Percentiles rank a stretch among this genome's conserved stretches.
phyloP scores from a whole-genome alignment of 2,888 invertebrate genomes.

The Cordylochernes scorpioides region DNA sequence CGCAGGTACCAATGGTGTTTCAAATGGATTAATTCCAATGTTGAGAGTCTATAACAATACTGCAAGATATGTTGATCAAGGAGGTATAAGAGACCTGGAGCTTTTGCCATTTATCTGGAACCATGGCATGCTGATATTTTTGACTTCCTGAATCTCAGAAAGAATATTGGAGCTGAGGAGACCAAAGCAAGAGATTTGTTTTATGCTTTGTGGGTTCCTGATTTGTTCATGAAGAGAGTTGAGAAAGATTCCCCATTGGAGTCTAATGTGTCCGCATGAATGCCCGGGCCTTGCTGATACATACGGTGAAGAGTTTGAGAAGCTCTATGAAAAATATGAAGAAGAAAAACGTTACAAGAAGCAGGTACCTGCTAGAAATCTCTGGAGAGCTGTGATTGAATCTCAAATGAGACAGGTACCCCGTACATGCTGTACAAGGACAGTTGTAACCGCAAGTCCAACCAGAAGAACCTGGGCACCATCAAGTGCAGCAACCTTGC shows the following conservation, averaged over 20 bases:
- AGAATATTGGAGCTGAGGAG: constrained; percentile 86
- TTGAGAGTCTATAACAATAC: constrained; percentile 80
- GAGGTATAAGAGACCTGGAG: constrained; percentile 86
- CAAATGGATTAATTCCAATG: constrained; percentile 89
- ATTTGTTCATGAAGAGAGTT: constrained; percentile 86
- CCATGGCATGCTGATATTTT: constrained; percentile 97
- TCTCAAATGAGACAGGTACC: constrained; percentile 92
- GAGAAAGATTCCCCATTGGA: constrained; percentile 66
- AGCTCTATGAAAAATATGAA: constrained; percentile 62
- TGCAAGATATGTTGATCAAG: constrained; percentile 87
- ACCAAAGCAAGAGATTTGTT: constrained; percentile 77
- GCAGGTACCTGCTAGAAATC: constrained; percentile 44
- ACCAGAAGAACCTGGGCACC: constrained; percentile 91
- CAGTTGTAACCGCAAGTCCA: constrained; percentile 82
- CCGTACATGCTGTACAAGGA: constrained; percentile 95
- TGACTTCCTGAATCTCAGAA: constrained; percentile 74
- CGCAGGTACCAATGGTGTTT: constrained; percentile 72
- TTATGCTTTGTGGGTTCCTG: constrained; percentile 91
- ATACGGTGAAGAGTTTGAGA: constrained; percentile 84
- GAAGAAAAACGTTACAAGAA: constrained; percentile 37
- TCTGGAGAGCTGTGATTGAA: constrained; percentile 82
- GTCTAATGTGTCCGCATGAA: constrained; percentile 84
- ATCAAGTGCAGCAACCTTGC: constrained; percentile 94
- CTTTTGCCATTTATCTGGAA: constrained; percentile 88
- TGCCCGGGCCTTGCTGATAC: constrained; percentile 65